Conservation (phyloP, 2,888 invertebrate genomes). For the Eupithecia centaureata region DNA sequence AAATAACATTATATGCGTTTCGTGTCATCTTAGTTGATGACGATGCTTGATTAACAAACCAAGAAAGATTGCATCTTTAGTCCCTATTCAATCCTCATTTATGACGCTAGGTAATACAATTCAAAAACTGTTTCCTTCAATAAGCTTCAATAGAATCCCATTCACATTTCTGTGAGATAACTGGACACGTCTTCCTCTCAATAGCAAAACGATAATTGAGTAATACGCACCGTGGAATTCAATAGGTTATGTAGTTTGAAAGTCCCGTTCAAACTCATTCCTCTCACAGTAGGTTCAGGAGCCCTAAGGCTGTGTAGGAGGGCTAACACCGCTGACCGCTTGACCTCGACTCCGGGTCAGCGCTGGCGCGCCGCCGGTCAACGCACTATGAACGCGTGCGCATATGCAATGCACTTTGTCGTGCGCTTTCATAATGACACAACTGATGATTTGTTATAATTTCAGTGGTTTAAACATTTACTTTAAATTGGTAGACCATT, state of each 20-base stretch:
- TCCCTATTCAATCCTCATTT: background rate
- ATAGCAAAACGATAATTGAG: background rate
- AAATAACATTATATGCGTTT: no score
- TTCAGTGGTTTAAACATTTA: background rate
- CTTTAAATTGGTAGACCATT: background rate
- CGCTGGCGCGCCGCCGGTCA: slow-evolving; percentile 65
- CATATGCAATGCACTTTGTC: slow-evolving; percentile 55
- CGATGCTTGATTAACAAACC: background rate
- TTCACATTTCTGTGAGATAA: background rate
- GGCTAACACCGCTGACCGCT: slow-evolving; percentile 71
- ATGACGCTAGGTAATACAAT: background rate
- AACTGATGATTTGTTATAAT: slow-evolving; percentile 54
- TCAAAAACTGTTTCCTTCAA: background rate
- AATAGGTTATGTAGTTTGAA: slow-evolving; percentile 15
- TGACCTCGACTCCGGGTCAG: slow-evolving; percentile 74
- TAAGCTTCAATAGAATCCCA: background rate
- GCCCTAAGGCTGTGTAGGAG: slow-evolving; percentile 61
- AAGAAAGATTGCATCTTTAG: background rate
- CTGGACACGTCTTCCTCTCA: background rate
- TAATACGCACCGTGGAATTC: background rate
- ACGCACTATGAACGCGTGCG: slow-evolving; percentile 61
- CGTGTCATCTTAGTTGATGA: no score
- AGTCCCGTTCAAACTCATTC: slow-evolving; percentile 47
- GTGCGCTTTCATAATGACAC: slow-evolving; percentile 61
- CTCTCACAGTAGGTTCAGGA: slow-evolving; percentile 46